phyloP scores from a whole-genome alignment of 2,113 vertebrate genomes.

The Microtus pennsylvanicus region DNA sequence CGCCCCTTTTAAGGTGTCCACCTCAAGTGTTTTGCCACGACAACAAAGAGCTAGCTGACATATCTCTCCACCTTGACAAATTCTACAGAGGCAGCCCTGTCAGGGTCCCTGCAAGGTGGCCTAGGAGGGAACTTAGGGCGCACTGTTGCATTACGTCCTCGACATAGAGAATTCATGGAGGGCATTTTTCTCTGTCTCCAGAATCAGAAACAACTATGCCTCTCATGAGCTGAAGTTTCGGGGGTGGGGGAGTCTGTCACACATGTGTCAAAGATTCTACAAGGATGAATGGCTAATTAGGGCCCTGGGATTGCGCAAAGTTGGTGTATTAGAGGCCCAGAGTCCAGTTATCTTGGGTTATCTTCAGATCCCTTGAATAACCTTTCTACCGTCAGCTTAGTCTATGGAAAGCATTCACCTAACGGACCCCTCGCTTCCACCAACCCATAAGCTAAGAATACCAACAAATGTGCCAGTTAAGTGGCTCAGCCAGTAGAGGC shows the following conservation, averaged over 20 bases:
- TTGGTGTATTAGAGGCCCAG: neutral
- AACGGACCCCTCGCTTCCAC: neutral
- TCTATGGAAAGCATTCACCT: neutral
- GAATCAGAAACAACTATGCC: neutral
- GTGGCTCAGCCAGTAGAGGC: neutral
- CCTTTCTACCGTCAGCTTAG: neutral
- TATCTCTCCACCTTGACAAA: neutral
- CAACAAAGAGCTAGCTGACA: no score
- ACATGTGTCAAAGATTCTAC: neutral
- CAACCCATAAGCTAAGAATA: neutral
- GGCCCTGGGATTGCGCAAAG: neutral
- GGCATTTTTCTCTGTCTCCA: neutral
- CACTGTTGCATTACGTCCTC: neutral
- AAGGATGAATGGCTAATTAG: no score
- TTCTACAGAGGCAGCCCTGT: neutral
- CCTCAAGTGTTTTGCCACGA: neutral
- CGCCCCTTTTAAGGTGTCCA: neutral
- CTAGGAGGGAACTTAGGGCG: rapidly evolving
- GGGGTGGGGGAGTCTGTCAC: neutral
- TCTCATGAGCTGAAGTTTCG: neutral
- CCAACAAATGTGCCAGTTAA: neutral
- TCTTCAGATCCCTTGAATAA: neutral
- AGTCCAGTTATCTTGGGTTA: neutral
- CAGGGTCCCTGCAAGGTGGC: neutral
- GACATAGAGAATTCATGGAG: neutral